phyloP scores from a whole-genome alignment of 2,888 invertebrate genomes.

The Melieria picta region DNA sequence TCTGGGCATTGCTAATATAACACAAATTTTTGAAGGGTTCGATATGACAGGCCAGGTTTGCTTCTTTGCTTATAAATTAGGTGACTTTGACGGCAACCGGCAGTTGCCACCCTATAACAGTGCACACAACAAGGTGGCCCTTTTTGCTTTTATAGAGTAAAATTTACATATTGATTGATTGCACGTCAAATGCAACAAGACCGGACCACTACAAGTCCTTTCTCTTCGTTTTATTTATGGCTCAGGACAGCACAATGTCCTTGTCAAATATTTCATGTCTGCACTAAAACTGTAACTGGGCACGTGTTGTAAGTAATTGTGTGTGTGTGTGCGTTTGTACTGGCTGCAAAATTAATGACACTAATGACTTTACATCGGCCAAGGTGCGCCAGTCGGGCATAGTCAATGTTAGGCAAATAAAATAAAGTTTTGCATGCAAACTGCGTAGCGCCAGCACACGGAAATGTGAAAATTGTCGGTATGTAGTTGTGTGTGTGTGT shows the following conservation, averaged over 20 bases:
- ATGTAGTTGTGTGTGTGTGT: too few species aligned
- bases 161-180: slow-evolving; percentile 5
- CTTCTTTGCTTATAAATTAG: too few species aligned
- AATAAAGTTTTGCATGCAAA: background rate
- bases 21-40: background rate
- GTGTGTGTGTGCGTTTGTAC: background rate
- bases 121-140: too few species aligned
- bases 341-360: background rate
- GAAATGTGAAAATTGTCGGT: too few species aligned
- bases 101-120: background rate
- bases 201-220: background rate
- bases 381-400: background rate
- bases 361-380: background rate
- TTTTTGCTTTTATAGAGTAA: background rate
- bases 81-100: background rate
- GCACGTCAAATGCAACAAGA: background rate
- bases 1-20: background rate
- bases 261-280: too few species aligned
- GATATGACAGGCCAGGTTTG: too few species aligned
- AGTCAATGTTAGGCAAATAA: too few species aligned
- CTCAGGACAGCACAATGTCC: too few species aligned
- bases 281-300: too few species aligned
- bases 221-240: too few species aligned
- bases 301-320: background rate
- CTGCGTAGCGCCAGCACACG: background rate